Percentiles rank a stretch among this genome's conserved stretches.
phyloP scores from a whole-genome alignment of 2,113 vertebrate species.

The Dipodomys ordii region DNA sequence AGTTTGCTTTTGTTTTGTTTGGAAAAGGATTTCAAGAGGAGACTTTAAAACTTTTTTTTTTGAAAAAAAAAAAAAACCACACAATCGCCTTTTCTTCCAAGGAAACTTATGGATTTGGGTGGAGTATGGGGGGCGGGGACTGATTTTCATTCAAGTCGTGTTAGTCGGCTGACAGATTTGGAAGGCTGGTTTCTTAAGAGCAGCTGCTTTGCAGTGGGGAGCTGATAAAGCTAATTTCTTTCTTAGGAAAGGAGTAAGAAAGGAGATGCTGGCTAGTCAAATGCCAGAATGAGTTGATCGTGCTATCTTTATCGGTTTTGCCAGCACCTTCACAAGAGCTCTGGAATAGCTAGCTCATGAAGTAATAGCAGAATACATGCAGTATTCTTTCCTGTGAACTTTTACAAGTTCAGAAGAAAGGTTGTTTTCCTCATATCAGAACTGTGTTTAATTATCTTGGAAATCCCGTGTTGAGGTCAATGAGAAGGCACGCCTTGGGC shows the following conservation, averaged over 20 bases:
- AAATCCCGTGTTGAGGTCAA: conserved; percentile 33
- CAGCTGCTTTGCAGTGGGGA: background rate
- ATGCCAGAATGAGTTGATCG: background rate
- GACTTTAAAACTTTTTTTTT: background rate
- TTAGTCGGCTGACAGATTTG: background rate
- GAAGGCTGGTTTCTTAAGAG: background rate
- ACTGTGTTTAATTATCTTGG: background rate
- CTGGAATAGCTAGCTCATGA: background rate
- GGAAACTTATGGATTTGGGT: background rate
- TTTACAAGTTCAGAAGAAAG: conserved; percentile 12
- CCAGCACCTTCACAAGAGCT: background rate
- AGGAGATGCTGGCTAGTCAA: background rate
- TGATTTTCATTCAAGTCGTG: background rate
- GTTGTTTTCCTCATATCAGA: conserved; percentile 19
- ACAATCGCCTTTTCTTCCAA: background rate
- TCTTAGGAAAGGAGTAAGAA: background rate
- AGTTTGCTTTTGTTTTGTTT: conserved; percentile 7
- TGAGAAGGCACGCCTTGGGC: background rate
- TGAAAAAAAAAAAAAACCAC: background rate
- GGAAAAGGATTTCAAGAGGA: conserved; percentile 27
- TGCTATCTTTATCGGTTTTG: background rate
- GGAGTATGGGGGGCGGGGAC: background rate
- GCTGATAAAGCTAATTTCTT: background rate
- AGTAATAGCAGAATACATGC: background rate
- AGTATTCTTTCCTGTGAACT: background rate